Evolutionary conservation across 2,113 vertebrate species (phyloP), one percentile per base, ranked within the genome.

Genomic region (Oreochromis spilurus): DNA sequence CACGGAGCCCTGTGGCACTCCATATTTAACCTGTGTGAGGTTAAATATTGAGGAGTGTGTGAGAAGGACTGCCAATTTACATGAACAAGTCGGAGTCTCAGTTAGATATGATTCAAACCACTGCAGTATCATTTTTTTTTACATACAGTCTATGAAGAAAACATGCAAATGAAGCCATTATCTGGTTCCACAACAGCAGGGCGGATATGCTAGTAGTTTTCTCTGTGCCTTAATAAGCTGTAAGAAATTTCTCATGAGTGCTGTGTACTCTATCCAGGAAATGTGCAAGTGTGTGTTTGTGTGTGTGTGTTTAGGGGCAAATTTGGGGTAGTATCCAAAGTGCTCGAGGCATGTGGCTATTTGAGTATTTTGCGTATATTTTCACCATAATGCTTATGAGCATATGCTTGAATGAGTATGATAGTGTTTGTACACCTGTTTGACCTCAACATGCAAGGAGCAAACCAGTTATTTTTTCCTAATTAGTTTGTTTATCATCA

Each of bases 401-500:
- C 67, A 67, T 85, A 79, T 88, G 90, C 80, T 54, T 29, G 75
- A 10, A 40, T 81, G 72, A 38, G 24, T 84, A 48, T 43, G 60
- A 7, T 52, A 8, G 14, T 38, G 89, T 80, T 84, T 62, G 29
- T 26, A 14, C 19, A 17, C 4, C 24, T 77, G 38, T 81, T 31
- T 80, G 87, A 87, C 87, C 88, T 89, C 55, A 65, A 86, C 79
- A 12, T 14, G n/a, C 77, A 10, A 75, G 40, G 45, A 24, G 75
- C 89, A 80, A 83, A 72, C 31, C 58, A 57, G 24, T 72, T 19
- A 62, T 89, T 60, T 85, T 75, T 52, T 21, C 7, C 83, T 89
- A 90, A 87, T 92, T 89, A 88, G 45, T 86, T 88, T 89, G 85
- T 89, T 89, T 85, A 85, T 87, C 24, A 40, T 86, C 84, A 34